Conservation (phyloP, 2,113 vertebrate species). For the Pseudopipra pipra region DNA sequence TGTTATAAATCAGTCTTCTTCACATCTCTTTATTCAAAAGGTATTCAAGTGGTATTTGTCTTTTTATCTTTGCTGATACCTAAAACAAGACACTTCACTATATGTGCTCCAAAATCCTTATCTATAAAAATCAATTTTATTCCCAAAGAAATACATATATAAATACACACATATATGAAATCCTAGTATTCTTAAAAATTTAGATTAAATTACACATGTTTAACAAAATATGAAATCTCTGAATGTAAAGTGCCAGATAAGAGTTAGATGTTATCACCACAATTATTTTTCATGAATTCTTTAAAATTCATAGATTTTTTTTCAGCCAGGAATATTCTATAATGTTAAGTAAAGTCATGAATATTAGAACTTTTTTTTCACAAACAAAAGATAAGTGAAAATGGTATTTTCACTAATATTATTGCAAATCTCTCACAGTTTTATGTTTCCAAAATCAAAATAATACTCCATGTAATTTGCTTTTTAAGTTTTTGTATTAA, state of each 20-base stretch:
- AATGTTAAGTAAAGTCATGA: not conserved
- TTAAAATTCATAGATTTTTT: not conserved
- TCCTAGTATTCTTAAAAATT: not conserved
- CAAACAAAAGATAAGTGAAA: not conserved
- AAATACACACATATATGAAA: not conserved
- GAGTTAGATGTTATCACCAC: not conserved
- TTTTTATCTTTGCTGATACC: not conserved
- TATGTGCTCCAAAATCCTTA: not conserved
- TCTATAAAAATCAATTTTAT: not conserved
- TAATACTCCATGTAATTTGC: not conserved
- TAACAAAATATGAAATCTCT: not conserved
- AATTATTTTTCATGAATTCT: not conserved
- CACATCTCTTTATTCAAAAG: fast-evolving
- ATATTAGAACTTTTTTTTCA: not conserved
- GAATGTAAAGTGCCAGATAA: not conserved
- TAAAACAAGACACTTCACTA: not conserved
- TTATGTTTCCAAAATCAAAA: not conserved
- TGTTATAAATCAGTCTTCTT: not conserved
- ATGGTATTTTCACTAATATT: not conserved
- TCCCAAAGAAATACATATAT: not conserved
- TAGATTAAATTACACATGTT: not conserved
- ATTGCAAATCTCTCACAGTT: not conserved
- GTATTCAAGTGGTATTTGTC: not conserved
- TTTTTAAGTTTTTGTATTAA: not conserved
- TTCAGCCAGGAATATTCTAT: not conserved